Conservation (phyloP, 2,113 vertebrate species). For the Strix aluco region DNA sequence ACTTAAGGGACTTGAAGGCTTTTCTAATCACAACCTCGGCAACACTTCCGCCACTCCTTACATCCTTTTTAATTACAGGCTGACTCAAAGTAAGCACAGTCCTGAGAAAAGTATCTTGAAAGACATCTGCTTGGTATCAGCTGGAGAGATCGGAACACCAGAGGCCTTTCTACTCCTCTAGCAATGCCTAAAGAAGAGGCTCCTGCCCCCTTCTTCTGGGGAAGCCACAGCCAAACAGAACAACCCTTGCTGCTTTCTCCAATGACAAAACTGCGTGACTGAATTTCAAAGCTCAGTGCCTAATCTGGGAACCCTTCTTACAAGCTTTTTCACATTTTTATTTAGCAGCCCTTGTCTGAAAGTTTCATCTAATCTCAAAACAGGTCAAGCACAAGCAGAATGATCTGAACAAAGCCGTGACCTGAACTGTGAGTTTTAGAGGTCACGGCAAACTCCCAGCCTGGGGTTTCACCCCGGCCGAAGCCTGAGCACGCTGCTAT, state of each 20-base stretch:
- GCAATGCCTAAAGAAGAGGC: background rate
- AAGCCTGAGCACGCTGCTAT: background rate
- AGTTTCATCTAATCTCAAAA: background rate
- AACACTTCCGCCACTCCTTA: background rate
- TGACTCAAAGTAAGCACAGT: background rate
- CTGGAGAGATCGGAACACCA: background rate
- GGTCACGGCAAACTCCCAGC: background rate
- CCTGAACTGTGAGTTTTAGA: background rate
- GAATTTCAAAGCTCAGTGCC: background rate
- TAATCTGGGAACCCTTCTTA: background rate
- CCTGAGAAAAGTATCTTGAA: background rate
- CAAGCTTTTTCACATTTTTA: background rate
- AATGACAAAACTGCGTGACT: background rate
- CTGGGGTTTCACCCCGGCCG: fast-evolving
- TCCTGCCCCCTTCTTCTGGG: background rate
- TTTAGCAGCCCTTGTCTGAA: background rate
- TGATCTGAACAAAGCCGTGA: background rate
- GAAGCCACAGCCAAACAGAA: background rate
- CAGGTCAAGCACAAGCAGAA: background rate
- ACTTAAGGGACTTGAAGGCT: background rate
- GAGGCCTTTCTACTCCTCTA: background rate
- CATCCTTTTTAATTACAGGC: background rate
- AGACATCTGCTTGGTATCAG: background rate
- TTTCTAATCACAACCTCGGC: background rate
- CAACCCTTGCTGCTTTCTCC: background rate